Base-by-base conservation (phyloP, 1,140 invertebrate species). In the Scaptomyza montana region DNA sequence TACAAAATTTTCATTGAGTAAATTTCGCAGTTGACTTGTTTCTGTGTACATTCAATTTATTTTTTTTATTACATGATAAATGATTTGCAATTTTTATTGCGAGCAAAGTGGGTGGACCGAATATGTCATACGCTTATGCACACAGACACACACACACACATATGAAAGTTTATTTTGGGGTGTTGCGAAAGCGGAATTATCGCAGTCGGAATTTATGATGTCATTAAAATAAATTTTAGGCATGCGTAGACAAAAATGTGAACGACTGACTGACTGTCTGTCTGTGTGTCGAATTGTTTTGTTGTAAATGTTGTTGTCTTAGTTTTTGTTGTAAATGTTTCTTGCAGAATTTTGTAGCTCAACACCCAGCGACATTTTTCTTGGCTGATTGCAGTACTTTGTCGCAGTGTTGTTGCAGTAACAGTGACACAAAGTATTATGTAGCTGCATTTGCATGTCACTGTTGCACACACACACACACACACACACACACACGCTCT, bases 161-260 rank as follows among this genome's bases (percentile, higher is more conserved):
- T 77, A 61, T 59, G 60, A 25, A 55, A 53, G 59, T 60, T 41
- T n/a, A n/a, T 47, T 60, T 41, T n/a, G 39, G 43, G 30, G 28
- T 65, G 47, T 65, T 16, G 55, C 41, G 56, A 72, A 69, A 51
- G 57, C 65, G 55, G 67, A 78, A 78, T 72, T 75, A 62, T 66
- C 47, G 82, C 64, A 50, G 51, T 64, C 47, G 59, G 70, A 89
- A 89, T 84, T 89, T 89, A 89, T 89, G 84, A 89, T 80, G 85
- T 89, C 84, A 89, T 87, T 89, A 86, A 82, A 87, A 82, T 79
- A 82, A 68, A 82, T 89, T 74, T 82, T 82, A 89, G 82, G 85
- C 79, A 78, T 89, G 80, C 84, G 77, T 89, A 72, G 74, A 78
- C 70, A 80, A 69, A 74, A 75, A 67, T 77, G 60, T 62, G 57